These are phyloP conservation scores for Anagrus nilaparvatae DNA, from an alignment of 1,140 invertebrate species.

Conservation along the genomic window DNA sequence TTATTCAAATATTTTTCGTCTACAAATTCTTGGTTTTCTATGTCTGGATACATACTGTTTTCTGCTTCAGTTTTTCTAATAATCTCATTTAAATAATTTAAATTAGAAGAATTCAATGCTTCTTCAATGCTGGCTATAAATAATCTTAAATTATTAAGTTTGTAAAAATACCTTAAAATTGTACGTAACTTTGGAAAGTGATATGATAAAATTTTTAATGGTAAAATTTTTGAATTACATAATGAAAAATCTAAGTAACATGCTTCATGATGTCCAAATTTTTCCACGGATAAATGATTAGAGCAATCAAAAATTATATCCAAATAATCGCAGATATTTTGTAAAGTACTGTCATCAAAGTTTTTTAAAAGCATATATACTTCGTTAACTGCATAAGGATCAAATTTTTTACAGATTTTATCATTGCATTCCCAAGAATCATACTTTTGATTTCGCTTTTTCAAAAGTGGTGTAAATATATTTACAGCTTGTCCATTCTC, in stretches of 20 bases:
- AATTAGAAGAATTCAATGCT: background rate
- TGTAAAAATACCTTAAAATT: background rate
- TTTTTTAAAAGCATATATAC: too few relatives aligned
- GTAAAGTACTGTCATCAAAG: too few relatives aligned
- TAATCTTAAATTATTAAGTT: background rate
- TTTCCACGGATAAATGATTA: too few relatives aligned
- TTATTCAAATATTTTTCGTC: too few relatives aligned
- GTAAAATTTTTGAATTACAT: conserved; percentile 1
- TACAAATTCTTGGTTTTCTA: conserved; percentile 14
- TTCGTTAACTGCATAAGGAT: too few relatives aligned
- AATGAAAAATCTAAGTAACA: background rate
- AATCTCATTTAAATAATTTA: conserved; percentile 1
- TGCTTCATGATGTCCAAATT: background rate
- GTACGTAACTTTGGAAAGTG: background rate
- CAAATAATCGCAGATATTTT: too few relatives aligned
- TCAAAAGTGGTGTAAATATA: too few relatives aligned
- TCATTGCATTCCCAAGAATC: too few relatives aligned
- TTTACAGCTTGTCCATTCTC: too few relatives aligned
- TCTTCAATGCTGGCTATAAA: background rate
- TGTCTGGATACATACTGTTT: conserved; percentile 9
- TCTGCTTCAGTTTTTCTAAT: conserved; percentile 14
- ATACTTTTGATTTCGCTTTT: too few relatives aligned
- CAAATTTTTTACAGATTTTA: too few relatives aligned
- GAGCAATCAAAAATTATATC: too few relatives aligned
- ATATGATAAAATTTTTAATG: background rate